Conservation (phyloP, 2,888 invertebrate genomes). For the Macrophya annulata region DNA sequence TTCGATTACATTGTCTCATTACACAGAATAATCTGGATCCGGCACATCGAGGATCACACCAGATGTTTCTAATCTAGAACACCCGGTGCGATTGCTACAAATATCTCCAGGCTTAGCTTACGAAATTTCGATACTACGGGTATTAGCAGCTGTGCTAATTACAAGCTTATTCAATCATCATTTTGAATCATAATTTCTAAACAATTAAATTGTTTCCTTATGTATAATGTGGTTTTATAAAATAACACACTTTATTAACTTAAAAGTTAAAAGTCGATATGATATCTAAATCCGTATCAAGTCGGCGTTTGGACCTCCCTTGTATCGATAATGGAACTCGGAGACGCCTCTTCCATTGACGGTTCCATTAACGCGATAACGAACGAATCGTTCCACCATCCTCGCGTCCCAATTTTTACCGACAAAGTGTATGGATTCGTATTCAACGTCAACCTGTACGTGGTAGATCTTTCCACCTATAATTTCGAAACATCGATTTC, state of each 20-base stretch:
- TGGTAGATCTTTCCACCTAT: conserved; percentile 81
- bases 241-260: background rate
- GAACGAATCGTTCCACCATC: conserved; percentile 84
- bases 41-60: no score
- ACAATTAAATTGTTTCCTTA: background rate
- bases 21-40: no score
- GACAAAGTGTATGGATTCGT: conserved; percentile 84
- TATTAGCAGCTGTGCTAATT: background rate
- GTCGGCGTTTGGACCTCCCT: conserved; percentile 75
- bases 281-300: background rate
- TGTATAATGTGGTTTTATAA: background rate
- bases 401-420: conserved; percentile 86
- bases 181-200: background rate
- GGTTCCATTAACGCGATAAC: conserved; percentile 82
- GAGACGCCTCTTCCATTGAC: conserved; percentile 86
- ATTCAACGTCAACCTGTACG: conserved; percentile 83
- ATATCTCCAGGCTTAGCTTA: background rate
- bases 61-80: no score
- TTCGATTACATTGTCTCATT: no score
- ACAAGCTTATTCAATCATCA: background rate
- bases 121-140: background rate
- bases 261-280: background rate
- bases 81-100: no score
- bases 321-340: conserved; percentile 87
- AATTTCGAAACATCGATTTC: conserved; percentile 5